These are phyloP conservation scores for Hypocryptadius cinnamomeus DNA, from an alignment of 2,113 vertebrate species.

Conservation along the genomic window DNA sequence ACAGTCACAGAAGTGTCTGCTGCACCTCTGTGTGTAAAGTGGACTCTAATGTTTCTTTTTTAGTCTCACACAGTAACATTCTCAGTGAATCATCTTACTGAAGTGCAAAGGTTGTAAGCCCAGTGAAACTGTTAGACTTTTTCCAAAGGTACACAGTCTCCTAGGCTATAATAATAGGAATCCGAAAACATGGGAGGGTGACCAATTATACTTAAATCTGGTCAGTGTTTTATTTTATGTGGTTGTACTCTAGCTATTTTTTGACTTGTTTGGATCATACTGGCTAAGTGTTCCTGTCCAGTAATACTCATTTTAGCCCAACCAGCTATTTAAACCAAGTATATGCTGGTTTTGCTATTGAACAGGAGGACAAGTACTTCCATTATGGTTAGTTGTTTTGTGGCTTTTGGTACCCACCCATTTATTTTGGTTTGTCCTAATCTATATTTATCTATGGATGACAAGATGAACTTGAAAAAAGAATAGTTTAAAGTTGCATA, in stretches of 20 bases:
- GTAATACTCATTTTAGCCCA: constrained; percentile 66
- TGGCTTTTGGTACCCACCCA: constrained; percentile 81
- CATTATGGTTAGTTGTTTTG: constrained; percentile 85
- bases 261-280: constrained; percentile 76
- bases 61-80: not conserved
- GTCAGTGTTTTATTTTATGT: constrained; percentile 72
- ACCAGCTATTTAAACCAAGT: constrained; percentile 80
- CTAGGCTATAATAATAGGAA: constrained; percentile 48
- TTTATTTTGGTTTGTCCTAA: constrained; percentile 85
- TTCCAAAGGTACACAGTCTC: constrained; percentile 16
- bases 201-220: constrained; percentile 70
- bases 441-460: constrained; percentile 88
- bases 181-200: constrained; percentile 55
- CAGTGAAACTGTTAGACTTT: not conserved
- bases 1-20: not conserved
- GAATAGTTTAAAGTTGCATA: constrained; percentile 67
- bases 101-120: constrained; percentile 17
- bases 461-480: constrained; percentile 84
- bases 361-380: constrained; percentile 70
- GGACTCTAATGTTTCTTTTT: not conserved
- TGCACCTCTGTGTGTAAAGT: not conserved
- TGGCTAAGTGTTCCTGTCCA: constrained; percentile 64
- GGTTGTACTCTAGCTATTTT: constrained; percentile 79
- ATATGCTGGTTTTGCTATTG: constrained; percentile 81
- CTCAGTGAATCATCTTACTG: constrained; percentile 5